These are phyloP conservation scores for Chrysolina americana DNA, from an alignment of 2,888 invertebrate genomes.

Conservation along the genomic window DNA sequence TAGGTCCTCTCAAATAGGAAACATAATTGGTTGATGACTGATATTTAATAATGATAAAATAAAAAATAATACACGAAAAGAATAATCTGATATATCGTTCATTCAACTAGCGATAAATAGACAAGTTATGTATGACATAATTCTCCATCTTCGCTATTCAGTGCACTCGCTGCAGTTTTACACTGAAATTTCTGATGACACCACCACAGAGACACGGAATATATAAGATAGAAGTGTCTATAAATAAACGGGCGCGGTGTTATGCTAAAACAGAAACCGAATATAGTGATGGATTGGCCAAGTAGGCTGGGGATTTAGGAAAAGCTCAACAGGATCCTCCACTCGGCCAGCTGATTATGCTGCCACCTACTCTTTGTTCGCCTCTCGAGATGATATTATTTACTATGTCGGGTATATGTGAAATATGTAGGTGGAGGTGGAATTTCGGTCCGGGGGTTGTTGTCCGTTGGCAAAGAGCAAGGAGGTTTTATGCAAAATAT, in stretches of 20 bases:
- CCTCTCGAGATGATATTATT: constrained; percentile 58
- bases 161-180: neutral
- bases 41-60: too few relatives aligned
- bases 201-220: constrained; percentile 19
- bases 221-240: constrained; percentile 39
- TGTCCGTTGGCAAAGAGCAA: neutral
- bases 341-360: constrained; percentile 70
- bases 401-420: constrained; percentile 13
- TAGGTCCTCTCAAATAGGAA: too few relatives aligned
- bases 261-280: constrained; percentile 55
- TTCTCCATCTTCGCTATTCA: neutral
- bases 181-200: neutral
- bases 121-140: neutral
- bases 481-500: neutral
- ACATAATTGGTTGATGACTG: too few relatives aligned
- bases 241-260: constrained; percentile 51
- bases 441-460: neutral
- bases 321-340: constrained; percentile 72
- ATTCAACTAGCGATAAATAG: too few relatives aligned
- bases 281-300: constrained; percentile 71
- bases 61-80: too few relatives aligned
- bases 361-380: constrained; percentile 64
- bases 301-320: constrained; percentile 71
- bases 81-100: too few relatives aligned
- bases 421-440: neutral